These are phyloP conservation scores for Achatina immaculata DNA, from an alignment of 1,140 invertebrate genomes.

Conservation along the genomic window DNA sequence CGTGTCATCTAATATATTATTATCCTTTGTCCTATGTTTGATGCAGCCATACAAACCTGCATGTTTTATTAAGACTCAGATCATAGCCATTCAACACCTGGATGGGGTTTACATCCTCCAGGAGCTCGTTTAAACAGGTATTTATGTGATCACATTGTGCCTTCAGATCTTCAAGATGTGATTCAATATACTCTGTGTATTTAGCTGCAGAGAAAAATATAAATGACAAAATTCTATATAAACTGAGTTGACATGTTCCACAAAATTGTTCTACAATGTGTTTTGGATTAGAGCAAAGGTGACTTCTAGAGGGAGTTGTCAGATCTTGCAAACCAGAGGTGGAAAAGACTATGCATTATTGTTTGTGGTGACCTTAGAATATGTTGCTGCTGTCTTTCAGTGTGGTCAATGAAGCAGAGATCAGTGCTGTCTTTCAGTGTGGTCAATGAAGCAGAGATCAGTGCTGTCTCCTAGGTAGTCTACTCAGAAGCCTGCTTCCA, in stretches of 20 bases:
- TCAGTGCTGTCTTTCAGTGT: no score
- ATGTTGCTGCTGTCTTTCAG: no score
- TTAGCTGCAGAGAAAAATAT: not conserved
- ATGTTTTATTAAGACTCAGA: not conserved
- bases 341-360: no score
- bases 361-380: no score
- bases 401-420: no score
- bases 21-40: no score
- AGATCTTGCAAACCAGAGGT: not conserved
- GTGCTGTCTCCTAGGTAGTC: no score
- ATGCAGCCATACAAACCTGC: not conserved
- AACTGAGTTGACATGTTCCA: not conserved
- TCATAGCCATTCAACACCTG: not conserved
- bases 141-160: not conserved
- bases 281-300: not conserved
- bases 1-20: no score
- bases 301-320: not conserved
- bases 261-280: no score
- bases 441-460: no score
- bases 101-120: not conserved
- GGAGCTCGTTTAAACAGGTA: not conserved
- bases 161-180: not conserved
- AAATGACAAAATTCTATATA: not conserved
- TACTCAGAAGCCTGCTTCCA: no score
- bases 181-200: conserved; percentile 1